These are phyloP conservation scores for Gonatopus flavifemur DNA, from an alignment of 1,140 invertebrate species.

Conservation along the genomic window DNA sequence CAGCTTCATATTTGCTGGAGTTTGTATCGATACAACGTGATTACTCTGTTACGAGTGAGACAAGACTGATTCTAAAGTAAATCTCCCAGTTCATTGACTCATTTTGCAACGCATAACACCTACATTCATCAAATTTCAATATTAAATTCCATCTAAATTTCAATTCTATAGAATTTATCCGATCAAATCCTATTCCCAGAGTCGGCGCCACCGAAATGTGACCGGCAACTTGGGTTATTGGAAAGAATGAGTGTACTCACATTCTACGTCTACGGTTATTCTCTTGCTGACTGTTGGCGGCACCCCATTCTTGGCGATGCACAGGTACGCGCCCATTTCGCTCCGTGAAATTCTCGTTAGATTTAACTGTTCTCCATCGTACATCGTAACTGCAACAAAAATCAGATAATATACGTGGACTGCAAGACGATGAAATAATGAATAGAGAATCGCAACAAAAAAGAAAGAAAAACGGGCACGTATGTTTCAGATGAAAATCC, in stretches of 20 bases:
- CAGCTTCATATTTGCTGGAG: no score
- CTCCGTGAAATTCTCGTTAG: constrained; percentile 80
- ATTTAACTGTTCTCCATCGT: constrained; percentile 80
- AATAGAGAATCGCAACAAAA: not conserved
- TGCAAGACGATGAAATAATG: not conserved
- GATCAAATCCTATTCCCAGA: constrained; percentile 8
- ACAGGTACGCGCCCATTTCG: constrained; percentile 86
- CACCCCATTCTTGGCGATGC: constrained; percentile 81
- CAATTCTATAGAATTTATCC: constrained; percentile 18
- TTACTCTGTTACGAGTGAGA: no score
- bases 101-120: no score
- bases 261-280: constrained; percentile 86
- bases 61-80: no score
- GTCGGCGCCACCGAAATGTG: constrained; percentile 4
- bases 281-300: constrained; percentile 86
- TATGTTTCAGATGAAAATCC: no score
- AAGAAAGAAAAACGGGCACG: not conserved
- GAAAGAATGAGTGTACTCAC: constrained; percentile 64
- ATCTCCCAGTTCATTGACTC: no score
- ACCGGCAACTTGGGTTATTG: not conserved
- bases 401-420: no score
- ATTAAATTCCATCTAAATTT: no score
- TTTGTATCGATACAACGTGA: no score
- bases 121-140: no score
- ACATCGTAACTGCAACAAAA: constrained; percentile 67